These are phyloP conservation scores for Rallus crepitans DNA, from an alignment of 2,797 vertebrate species.

Conservation along the genomic window DNA sequence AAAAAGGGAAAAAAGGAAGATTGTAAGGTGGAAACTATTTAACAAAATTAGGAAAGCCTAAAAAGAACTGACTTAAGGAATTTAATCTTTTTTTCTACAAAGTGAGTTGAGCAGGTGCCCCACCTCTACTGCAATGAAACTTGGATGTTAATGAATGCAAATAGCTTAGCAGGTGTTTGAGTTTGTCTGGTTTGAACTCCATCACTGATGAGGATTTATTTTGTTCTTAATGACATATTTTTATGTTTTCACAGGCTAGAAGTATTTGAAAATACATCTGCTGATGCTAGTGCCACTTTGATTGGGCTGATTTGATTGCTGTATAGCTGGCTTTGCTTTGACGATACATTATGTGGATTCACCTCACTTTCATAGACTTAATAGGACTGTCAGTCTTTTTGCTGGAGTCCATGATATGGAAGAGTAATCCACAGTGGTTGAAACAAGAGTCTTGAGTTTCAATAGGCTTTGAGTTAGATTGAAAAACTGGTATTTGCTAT, in stretches of 20 bases:
- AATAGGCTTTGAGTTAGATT: neutral
- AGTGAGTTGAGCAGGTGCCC: conserved; percentile 7
- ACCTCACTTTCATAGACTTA: neutral
- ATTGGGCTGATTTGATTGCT: conserved; percentile 44
- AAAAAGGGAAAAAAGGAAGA: too few relatives aligned
- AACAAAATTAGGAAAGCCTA: neutral
- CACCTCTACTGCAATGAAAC: neutral
- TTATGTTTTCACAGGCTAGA: conserved; percentile 34
- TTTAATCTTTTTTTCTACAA: neutral
- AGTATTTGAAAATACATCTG: conserved; percentile 59
- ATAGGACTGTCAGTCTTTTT: neutral
- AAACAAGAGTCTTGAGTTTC: neutral
- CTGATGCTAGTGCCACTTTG: conserved; percentile 28
- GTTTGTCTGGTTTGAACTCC: conserved; percentile 4
- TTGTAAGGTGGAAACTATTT: neutral
- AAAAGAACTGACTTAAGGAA: neutral
- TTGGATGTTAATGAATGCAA: conserved; percentile 42
- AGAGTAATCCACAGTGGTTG: neutral
- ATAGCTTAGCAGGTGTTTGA: conserved; percentile 55
- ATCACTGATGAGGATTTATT: conserved; percentile 48
- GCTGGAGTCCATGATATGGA: neutral
- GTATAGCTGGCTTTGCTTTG: neutral
- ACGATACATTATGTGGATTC: neutral
- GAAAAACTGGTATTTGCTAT: neutral
- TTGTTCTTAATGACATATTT: conserved; percentile 60